Conservation (phyloP, 2,113 vertebrate species). For the Albula goreensis region DNA sequence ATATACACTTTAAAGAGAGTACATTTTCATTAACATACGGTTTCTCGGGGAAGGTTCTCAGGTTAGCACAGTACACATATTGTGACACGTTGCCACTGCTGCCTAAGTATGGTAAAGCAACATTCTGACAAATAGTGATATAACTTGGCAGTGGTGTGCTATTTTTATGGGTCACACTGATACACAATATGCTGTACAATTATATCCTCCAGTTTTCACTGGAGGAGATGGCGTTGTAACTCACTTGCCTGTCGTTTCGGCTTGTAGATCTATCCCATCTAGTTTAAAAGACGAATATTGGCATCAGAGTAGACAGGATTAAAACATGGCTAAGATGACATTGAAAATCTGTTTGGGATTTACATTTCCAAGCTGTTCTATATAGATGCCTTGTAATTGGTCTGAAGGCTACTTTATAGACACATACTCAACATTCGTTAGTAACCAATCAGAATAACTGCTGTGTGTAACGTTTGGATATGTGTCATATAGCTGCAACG, state of each 20-base stretch:
- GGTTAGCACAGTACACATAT: not conserved
- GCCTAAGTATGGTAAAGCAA: conserved; percentile 27
- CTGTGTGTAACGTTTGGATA: no score
- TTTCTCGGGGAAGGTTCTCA: not conserved
- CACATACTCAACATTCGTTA: no score
- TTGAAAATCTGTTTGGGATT: no score
- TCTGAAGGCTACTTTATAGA: no score
- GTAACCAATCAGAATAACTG: no score
- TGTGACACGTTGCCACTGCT: not conserved
- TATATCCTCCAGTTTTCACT: conserved; percentile 23
- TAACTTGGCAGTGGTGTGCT: conserved; percentile 16
- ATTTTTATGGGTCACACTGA: conserved; percentile 41
- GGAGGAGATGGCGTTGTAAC: conserved; percentile 4
- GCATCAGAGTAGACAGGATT: no score
- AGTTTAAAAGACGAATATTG: not conserved
- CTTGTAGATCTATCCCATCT: not conserved
- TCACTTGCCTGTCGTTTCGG: conserved; percentile 17
- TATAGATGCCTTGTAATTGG: no score
- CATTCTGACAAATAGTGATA: conserved; percentile 21
- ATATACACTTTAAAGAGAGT: no score
- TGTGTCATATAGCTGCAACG: no score
- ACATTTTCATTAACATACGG: not conserved
- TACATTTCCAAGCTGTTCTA: no score
- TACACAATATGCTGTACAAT: conserved; percentile 23
- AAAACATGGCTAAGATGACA: no score